These are phyloP conservation scores for Caenorhabditis remanei DNA, from an alignment of 1,140 invertebrate genomes.

Conservation along the genomic window DNA sequence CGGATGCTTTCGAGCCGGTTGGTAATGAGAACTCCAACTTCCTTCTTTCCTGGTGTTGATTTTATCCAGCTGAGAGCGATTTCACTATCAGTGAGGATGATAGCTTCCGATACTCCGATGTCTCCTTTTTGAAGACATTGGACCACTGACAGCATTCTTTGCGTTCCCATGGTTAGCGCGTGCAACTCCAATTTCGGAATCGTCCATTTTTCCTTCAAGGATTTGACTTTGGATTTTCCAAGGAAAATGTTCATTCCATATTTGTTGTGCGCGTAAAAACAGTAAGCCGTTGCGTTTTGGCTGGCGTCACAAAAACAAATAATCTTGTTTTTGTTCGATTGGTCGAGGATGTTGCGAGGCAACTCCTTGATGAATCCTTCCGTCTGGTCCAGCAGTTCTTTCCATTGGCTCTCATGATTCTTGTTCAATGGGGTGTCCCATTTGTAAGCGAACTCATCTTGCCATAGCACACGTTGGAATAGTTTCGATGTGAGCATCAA, in stretches of 20 bases:
- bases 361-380: not conserved
- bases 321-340: not conserved
- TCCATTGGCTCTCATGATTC: not conserved
- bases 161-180: slow-evolving; percentile 28
- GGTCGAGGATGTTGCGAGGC: slow-evolving; percentile 3
- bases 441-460: not conserved
- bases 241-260: slow-evolving; percentile 4
- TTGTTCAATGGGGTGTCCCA: not conserved
- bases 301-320: slow-evolving; percentile 58
- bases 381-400: not conserved
- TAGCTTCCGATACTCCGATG: not conserved
- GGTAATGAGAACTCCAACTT: slow-evolving; percentile 14
- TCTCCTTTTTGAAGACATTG: not conserved
- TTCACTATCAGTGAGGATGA: slow-evolving; percentile 27
- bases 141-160: not conserved
- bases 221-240: slow-evolving; percentile 46
- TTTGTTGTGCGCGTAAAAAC: not conserved
- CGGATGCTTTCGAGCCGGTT: not conserved
- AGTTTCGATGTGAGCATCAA: not conserved
- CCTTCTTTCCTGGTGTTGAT: not conserved
- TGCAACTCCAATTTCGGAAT: slow-evolving; percentile 54
- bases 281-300: not conserved
- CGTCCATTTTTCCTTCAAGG: slow-evolving; percentile 40
- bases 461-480: slow-evolving; percentile 5
- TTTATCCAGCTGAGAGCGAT: slow-evolving; percentile 50